phyloP scores from a whole-genome alignment of 1,140 invertebrate genomes.

The Pseudomyrmex flavicornis region DNA sequence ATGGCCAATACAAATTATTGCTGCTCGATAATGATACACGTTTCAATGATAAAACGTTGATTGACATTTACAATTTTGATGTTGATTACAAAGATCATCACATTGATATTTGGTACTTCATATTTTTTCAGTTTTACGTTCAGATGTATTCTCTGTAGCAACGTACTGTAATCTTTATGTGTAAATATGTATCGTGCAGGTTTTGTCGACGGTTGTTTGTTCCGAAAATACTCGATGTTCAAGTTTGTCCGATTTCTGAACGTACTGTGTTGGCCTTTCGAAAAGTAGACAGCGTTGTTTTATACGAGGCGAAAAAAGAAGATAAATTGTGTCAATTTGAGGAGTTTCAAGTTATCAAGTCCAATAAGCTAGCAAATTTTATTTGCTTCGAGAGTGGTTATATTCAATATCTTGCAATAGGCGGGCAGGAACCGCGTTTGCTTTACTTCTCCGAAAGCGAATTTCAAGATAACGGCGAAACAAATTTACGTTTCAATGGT shows the following conservation, averaged over 20 bases:
- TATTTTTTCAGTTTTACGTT: background rate
- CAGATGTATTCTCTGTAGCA: background rate
- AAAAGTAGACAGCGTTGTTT: slow-evolving; percentile 56
- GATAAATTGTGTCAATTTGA: background rate
- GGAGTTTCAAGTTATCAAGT: slow-evolving; percentile 52
- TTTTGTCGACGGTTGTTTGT: slow-evolving; percentile 55
- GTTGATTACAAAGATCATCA: slow-evolving; percentile 37
- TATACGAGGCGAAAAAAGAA: slow-evolving; percentile 73
- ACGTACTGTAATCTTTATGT: background rate
- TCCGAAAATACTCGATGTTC: slow-evolving; percentile 59
- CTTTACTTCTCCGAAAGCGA: slow-evolving; percentile 66
- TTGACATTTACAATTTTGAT: slow-evolving; percentile 72
- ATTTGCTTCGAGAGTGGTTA: slow-evolving; percentile 78
- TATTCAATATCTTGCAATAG: slow-evolving; percentile 72
- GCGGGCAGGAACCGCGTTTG: slow-evolving; percentile 70
- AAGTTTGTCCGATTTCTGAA: slow-evolving; percentile 68
- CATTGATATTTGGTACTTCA: slow-evolving; percentile 57
- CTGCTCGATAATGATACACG: slow-evolving; percentile 58
- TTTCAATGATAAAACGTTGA: slow-evolving; percentile 28
- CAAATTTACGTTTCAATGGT: slow-evolving; percentile 63
- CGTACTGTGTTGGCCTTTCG: slow-evolving; percentile 63
- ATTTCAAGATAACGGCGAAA: slow-evolving; percentile 61
- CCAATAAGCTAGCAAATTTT: slow-evolving; percentile 68
- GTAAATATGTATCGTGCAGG: slow-evolving; percentile 58
- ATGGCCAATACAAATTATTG: slow-evolving; percentile 64